These are phyloP conservation scores for Apotomis capreana DNA, from an alignment of 2,888 invertebrate genomes.

Conservation along the genomic window DNA sequence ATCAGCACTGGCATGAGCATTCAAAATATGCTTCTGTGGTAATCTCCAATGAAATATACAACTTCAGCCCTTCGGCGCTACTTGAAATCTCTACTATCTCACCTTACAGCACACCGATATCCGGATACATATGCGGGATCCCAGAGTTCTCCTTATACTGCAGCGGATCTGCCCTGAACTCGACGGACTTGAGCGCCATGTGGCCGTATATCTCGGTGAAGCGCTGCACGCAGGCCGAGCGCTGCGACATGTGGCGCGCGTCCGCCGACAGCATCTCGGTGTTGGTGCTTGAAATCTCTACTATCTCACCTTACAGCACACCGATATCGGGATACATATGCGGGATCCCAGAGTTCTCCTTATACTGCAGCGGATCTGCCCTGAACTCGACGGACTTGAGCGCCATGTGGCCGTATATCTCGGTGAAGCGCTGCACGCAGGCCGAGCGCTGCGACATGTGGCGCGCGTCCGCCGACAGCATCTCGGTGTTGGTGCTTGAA, in stretches of 20 bases:
- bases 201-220: slow-evolving; percentile 91
- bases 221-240: slow-evolving; percentile 94
- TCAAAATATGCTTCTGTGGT: too few relatives aligned
- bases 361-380: slow-evolving; percentile 96
- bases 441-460: slow-evolving; percentile 97
- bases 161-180: slow-evolving; percentile 97
- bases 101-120: slow-evolving; percentile 91
- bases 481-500: slow-evolving; percentile 96
- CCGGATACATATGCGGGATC: slow-evolving; percentile 92
- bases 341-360: slow-evolving; percentile 92
- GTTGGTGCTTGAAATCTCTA: too few relatives aligned
- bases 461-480: slow-evolving; percentile 95
- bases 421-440: slow-evolving; percentile 92
- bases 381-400: slow-evolving; percentile 94
- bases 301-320: slow-evolving; percentile 85
- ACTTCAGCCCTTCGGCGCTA: too few relatives aligned
- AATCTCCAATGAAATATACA: too few relatives aligned
- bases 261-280: slow-evolving; percentile 96
- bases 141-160: slow-evolving; percentile 94
- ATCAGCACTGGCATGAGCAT: too few relatives aligned
- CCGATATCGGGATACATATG: slow-evolving; percentile 94
- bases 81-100: background rate
- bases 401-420: slow-evolving; percentile 94
- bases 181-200: slow-evolving; percentile 94
- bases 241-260: slow-evolving; percentile 95